Base-by-base conservation (phyloP, 2,113 vertebrate genomes). In the Oreochromis spilurus region DNA sequence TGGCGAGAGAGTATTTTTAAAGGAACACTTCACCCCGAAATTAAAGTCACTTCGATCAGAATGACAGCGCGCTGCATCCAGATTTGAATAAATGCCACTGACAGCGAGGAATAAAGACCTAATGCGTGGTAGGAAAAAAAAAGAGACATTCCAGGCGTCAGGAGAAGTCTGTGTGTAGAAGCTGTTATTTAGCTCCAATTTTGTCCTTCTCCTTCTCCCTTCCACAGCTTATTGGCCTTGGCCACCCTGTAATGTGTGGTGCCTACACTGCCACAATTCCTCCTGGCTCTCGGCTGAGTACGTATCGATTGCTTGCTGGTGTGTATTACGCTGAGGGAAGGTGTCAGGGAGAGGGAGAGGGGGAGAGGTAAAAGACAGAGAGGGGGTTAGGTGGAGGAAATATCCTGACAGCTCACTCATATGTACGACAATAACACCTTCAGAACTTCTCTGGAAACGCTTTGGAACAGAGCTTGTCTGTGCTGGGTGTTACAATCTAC, bases 231-330 rank as follows among this genome's bases (percentile, higher is more conserved):
- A 96, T 94, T 95, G 94, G 94, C 94, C 94, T 93, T 95, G 95
- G 93, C 95, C 94, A 89, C 90, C 92, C 92, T 94, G 94, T 95
- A 96, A 96, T 94, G 95, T 93, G 91, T 92, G 93, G 88, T 92
- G 94, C 94, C 94, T 95, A 75, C 90, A 91, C 94, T 96, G 95
- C 95, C 96, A 96, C 95, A 96, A 95, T 93, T 96, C 95, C 94
- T 96, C 94, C 88, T 88, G 91, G 92, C 94, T 95, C 90, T 94
- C 52, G 92, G 88, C 93, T 95, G 95, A 96, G 94, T 95, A 87
- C 79, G 89, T 95, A 96, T 96, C 89, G 95, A 96, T 96, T 94
- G 93, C 88, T 93, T 95, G 95, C 94, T 95, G 92, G 92, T 93
- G 94, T 93, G 94, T 93, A 95, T 96, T 95, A 95, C 91, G 87